Evolutionary conservation across 2,888 invertebrate species (phyloP).

Genomic region (Campopleginae sp.): DNA sequence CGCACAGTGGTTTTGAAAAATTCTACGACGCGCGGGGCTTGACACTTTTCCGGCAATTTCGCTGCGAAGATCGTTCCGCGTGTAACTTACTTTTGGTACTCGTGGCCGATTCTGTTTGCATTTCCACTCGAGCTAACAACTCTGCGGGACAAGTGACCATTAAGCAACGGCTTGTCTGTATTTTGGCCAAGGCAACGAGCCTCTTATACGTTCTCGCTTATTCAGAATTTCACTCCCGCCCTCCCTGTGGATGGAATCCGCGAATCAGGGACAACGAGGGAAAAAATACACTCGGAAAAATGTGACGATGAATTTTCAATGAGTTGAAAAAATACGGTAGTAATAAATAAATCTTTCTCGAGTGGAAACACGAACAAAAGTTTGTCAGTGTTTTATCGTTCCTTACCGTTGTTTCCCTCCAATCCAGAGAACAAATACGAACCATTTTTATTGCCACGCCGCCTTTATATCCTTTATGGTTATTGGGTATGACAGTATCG

Average conservation of each 20-base stretch:
- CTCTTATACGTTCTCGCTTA: too few species aligned
- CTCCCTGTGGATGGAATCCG: background rate
- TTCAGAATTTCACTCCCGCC: background rate
- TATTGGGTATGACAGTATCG: constrained; percentile 58
- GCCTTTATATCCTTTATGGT: constrained; percentile 49
- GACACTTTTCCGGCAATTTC: background rate
- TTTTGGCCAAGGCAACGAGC: too few species aligned
- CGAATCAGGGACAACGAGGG: background rate
- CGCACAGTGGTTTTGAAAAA: background rate
- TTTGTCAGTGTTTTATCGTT: background rate
- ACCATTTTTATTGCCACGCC: constrained; percentile 18
- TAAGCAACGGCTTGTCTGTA: too few species aligned
- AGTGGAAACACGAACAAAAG: background rate
- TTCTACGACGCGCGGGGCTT: background rate
- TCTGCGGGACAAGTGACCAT: constrained; percentile 27
- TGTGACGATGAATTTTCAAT: background rate
- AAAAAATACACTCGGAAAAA: background rate
- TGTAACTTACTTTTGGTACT: constrained; percentile 15
- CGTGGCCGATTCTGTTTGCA: constrained; percentile 57
- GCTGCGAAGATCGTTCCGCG: background rate
- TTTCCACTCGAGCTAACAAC: constrained; percentile 34
- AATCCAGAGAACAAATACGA: constrained; percentile 1
- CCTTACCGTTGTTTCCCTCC: background rate
- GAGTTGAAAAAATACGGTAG: background rate
- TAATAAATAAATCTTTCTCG: background rate